These are phyloP conservation scores for Helobdella robusta DNA, from an alignment of 2,888 invertebrate genomes.

Conservation along the genomic window DNA sequence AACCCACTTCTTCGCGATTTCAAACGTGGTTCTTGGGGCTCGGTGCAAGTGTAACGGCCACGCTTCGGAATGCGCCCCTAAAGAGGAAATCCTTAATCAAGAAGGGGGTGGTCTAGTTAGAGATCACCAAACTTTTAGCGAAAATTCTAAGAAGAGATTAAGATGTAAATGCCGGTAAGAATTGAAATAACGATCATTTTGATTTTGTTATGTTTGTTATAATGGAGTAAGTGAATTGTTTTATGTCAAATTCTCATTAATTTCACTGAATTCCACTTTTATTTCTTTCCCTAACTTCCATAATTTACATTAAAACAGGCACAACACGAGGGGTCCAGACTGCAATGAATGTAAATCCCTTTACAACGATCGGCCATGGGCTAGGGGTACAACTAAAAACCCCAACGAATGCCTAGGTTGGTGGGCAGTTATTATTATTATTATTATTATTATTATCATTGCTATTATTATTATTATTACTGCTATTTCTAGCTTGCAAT, in stretches of 20 bases:
- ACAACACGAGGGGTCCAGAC: constrained; percentile 86
- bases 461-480: neutral
- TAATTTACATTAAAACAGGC: no score
- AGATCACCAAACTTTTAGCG: no score
- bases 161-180: no score
- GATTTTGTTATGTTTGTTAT: no score
- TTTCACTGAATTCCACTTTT: no score
- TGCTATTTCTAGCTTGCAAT: constrained; percentile 11
- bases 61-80: constrained; percentile 74
- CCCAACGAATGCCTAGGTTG: constrained; percentile 80
- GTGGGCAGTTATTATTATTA: constrained; percentile 42
- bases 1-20: constrained; percentile 2
- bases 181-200: no score
- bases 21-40: constrained; percentile 28
- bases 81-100: no score
- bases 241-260: no score
- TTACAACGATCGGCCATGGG: constrained; percentile 94
- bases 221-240: no score
- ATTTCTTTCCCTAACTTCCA: no score
- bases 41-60: constrained; percentile 98
- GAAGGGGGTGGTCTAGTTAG: no score
- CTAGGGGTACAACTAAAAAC: constrained; percentile 73
- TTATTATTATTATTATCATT: neutral
- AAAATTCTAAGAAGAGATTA: no score
- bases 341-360: constrained; percentile 85